Base-by-base conservation (phyloP, 2,113 vertebrate genomes). In the Rynchops niger region DNA sequence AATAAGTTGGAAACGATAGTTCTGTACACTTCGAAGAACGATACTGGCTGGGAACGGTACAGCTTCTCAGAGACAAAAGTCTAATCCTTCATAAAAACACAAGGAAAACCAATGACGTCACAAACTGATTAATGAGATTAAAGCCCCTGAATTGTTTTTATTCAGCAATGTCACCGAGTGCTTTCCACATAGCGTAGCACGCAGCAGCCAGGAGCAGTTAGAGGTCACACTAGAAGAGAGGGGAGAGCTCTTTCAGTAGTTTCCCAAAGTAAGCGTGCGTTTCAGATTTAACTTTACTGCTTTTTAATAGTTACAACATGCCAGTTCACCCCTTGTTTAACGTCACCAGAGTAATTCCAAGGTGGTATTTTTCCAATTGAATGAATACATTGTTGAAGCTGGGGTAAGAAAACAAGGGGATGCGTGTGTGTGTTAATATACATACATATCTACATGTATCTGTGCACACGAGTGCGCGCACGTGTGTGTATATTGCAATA, bases 91-190 rank as follows among this genome's bases (percentile, higher is more conserved):
- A 59, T 47, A 90, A 92, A 66, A 20, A 65, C 3, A 4, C 12
- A 12, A 72, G 43, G 38, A 42, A 74, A 85, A 81, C 6, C 36
- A 80, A 59, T 45, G 42, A 34, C 55, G 38, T 69, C 82, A 16
- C 8, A 12, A 16, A 26, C 3, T 36, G 34, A 26, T 73, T 53
- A 53, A 61, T 69, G 43, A 79, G 30, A 78, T 65, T 45, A 73
- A 82, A 94, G 23, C 3, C 43, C 5, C 20, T 55, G 29, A 67
- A 0, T 5, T 82, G 73, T 32, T 80, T 38, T 87, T 25, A 32
- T 14, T 66, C 26, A 47, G n/a, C 38, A 58, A 18, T 8, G 36
- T 20, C 22, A 50, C 22, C 0, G 0, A 2, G 9, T 38, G 20
- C 20, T 73, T 89, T 63, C 40, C 43, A 34, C n/a, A 55, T 14